Conservation (phyloP, 2,113 vertebrate genomes). For the Lophotis ruficrista region DNA sequence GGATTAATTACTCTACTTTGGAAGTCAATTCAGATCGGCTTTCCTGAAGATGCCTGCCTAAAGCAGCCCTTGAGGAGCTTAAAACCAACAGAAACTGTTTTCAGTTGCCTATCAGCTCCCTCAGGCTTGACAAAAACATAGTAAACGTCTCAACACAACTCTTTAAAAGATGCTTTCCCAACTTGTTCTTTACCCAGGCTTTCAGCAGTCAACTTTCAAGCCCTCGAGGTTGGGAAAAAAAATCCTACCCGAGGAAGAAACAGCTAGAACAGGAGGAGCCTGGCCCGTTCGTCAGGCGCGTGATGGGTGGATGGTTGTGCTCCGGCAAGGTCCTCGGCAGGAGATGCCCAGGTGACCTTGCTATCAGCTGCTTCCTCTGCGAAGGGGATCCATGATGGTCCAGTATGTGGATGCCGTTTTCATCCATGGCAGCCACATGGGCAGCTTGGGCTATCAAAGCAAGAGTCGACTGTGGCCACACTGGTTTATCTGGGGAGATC, state of each 20-base stretch:
- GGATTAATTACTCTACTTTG: slow-evolving; percentile 22
- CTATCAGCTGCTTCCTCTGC: neutral
- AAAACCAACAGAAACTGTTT: neutral
- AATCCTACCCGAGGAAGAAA: neutral
- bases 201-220: neutral
- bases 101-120: neutral
- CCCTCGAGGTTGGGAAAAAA: neutral
- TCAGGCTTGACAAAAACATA: neutral
- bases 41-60: neutral
- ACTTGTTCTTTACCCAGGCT: neutral
- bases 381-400: neutral
- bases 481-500: neutral
- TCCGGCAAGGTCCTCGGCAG: neutral
- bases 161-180: neutral
- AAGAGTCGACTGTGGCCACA: neutral
- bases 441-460: neutral
- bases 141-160: neutral
- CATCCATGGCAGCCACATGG: accelerated
- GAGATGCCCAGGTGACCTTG: neutral
- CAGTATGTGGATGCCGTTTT: neutral
- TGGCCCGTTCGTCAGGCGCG: accelerated
- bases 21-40: neutral
- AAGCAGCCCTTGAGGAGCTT: neutral
- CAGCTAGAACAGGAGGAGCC: neutral
- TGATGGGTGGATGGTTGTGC: neutral